These are phyloP conservation scores for Acanthisitta chloris DNA, from an alignment of 2,113 vertebrate species.

Conservation along the genomic window DNA sequence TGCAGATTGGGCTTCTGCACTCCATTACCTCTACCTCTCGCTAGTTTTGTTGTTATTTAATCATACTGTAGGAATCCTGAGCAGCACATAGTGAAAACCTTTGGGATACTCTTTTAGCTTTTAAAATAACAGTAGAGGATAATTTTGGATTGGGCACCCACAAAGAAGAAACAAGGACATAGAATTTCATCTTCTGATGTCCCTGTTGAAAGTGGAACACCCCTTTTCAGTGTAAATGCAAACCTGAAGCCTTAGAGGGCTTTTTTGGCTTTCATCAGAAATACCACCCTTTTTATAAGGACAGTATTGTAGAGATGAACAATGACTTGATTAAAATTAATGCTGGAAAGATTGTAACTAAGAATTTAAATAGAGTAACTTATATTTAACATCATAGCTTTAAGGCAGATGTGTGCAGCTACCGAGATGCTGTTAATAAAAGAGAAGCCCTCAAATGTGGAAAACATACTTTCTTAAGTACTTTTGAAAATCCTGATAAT, in stretches of 20 bases:
- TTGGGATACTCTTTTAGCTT: not conserved
- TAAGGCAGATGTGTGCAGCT: not conserved
- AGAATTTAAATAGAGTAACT: conserved; percentile 11
- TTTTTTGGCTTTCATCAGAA: not conserved
- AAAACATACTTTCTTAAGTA: not conserved
- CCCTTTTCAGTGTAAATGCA: conserved; percentile 1
- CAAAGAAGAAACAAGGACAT: not conserved
- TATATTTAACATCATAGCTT: not conserved
- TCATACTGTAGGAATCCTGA: not conserved
- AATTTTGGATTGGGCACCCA: not conserved
- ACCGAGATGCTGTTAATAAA: not conserved
- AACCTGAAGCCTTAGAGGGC: not conserved
- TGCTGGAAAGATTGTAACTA: not conserved
- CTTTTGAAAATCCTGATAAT: not conserved
- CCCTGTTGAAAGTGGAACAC: not conserved
- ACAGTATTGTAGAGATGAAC: not conserved
- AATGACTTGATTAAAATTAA: conserved; percentile 1
- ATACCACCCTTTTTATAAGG: not conserved
- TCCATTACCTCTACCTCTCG: not conserved
- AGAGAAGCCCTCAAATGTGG: not conserved
- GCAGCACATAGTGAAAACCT: not conserved
- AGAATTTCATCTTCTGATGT: not conserved
- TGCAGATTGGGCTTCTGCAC: not conserved
- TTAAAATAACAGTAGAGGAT: conserved; percentile 11
- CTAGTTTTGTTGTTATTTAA: conserved; percentile 26